Evolutionary conservation across 2,888 invertebrate species (phyloP).

Genomic region (Idaea dimidiata): DNA sequence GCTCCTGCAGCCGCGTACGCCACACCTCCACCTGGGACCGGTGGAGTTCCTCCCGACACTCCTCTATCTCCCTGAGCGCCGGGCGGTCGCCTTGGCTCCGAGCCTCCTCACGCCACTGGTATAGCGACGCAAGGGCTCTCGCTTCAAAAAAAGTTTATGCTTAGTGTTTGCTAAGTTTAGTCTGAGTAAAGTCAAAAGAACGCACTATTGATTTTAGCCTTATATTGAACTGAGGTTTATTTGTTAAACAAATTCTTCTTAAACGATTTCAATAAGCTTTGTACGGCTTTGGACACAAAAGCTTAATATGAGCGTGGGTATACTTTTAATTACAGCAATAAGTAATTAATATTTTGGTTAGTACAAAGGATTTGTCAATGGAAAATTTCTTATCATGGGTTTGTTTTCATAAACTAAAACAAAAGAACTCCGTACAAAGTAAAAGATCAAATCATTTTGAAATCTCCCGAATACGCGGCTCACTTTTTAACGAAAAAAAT

Average conservation of each 20-base stretch:
- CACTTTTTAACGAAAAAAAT: not conserved
- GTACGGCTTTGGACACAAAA: not conserved
- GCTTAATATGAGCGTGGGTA: not conserved
- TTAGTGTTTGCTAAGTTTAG: too few species aligned
- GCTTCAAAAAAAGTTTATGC: too few species aligned
- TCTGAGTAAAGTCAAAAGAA: too few species aligned
- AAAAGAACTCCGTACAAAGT: not conserved
- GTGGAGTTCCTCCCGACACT: too few species aligned
- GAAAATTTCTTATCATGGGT: not conserved
- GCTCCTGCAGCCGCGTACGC: too few species aligned
- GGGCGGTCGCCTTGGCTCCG: too few species aligned
- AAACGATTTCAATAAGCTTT: not conserved
- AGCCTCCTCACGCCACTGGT: too few species aligned
- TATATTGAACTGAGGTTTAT: not conserved
- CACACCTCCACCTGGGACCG: too few species aligned
- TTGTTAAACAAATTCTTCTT: not conserved
- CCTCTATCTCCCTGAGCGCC: too few species aligned
- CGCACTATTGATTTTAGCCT: too few species aligned
- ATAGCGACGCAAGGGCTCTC: too few species aligned
- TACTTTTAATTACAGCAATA: not conserved
- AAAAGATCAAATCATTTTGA: conserved; percentile 1
- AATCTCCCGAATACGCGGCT: not conserved
- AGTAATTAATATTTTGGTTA: not conserved
- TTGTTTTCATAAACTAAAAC: not conserved
- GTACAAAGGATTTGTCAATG: not conserved